phyloP scores from a whole-genome alignment of 1,140 invertebrate genomes.

The Drosophila varians region DNA sequence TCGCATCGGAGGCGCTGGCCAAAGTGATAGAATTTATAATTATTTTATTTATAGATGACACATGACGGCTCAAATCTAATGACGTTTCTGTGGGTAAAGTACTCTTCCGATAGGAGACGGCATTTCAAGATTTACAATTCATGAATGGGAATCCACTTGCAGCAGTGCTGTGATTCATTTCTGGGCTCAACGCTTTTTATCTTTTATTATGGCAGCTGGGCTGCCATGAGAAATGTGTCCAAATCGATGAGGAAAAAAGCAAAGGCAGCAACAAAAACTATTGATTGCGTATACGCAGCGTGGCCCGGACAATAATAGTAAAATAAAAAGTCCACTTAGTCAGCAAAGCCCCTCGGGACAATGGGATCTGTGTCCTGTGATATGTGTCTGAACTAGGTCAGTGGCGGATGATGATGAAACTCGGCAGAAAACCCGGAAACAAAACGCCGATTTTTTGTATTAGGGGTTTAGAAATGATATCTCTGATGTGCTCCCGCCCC shows the following conservation, averaged over 20 bases:
- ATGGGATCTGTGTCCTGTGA: conserved; percentile 32
- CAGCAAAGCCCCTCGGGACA: conserved; percentile 26
- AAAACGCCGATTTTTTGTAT: conserved; percentile 51
- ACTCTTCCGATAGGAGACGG: conserved; percentile 14
- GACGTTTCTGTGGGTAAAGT: conserved; percentile 31
- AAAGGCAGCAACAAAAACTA: conserved; percentile 11
- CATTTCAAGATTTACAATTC: conserved; percentile 15
- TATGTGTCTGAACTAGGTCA: conserved; percentile 70
- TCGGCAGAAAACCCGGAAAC: conserved; percentile 29
- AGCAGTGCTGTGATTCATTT: conserved; percentile 8
- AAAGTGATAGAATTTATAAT: conserved; percentile 7
- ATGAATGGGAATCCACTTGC: conserved; percentile 17
- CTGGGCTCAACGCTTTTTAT: background rate
- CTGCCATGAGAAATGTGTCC: conserved; percentile 18
- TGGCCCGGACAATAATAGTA: conserved; percentile 40
- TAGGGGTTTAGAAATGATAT: conserved; percentile 30
- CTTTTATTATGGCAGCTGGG: background rate
- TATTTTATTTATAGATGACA: conserved; percentile 24
- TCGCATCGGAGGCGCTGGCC: background rate
- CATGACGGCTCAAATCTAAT: conserved; percentile 23
- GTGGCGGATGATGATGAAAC: conserved; percentile 42
- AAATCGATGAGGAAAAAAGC: conserved; percentile 21
- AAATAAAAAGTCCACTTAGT: conserved; percentile 65
- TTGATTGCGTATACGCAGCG: conserved; percentile 9
- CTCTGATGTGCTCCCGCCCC: conserved; percentile 6